Evolutionary conservation across 2,797 vertebrate genomes (phyloP).

Genomic region (Erpetoichthys calabaricus): DNA sequence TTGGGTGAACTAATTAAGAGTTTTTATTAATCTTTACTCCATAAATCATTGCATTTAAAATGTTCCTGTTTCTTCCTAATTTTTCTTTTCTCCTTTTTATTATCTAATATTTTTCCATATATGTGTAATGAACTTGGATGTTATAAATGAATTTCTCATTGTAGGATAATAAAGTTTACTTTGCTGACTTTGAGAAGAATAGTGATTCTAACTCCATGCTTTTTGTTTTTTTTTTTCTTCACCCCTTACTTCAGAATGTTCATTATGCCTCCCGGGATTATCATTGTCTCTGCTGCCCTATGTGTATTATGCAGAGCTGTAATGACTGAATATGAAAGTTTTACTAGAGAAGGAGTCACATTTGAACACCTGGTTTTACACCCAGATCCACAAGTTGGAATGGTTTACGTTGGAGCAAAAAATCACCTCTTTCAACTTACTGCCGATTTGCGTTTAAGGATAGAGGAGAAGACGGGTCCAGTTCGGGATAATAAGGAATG

Average conservation of each 20-base stretch:
- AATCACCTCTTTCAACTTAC: conserved; percentile 84
- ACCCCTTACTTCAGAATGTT: conserved; percentile 49
- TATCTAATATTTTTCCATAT: too few relatives aligned
- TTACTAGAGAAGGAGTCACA: conserved; percentile 52
- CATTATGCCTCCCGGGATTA: conserved; percentile 67
- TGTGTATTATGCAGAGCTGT: conserved; percentile 42
- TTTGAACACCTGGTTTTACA: conserved; percentile 86
- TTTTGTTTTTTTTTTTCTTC: conserved; percentile 3
- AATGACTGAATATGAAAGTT: conserved; percentile 47
- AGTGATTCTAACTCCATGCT: not conserved
- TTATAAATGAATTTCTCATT: too few relatives aligned
- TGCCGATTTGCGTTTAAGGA: conserved; percentile 49
- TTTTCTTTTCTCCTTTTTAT: too few relatives aligned
- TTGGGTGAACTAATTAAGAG: too few relatives aligned
- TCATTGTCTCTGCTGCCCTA: conserved; percentile 43
- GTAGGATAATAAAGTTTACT: not conserved
- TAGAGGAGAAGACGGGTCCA: conserved; percentile 60
- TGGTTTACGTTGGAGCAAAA: conserved; percentile 79
- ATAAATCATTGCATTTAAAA: too few relatives aligned
- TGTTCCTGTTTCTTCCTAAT: too few relatives aligned
- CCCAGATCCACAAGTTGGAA: conserved; percentile 57
- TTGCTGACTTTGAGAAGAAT: not conserved
- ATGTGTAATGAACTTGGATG: too few relatives aligned
- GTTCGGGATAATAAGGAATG: conserved; percentile 84
- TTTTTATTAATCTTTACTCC: too few relatives aligned